A percentile compares a stretch with the other conserved stretches of the same genome.
phyloP scores from a whole-genome alignment of 1,140 invertebrate species.

The Heterodera carotae region DNA sequence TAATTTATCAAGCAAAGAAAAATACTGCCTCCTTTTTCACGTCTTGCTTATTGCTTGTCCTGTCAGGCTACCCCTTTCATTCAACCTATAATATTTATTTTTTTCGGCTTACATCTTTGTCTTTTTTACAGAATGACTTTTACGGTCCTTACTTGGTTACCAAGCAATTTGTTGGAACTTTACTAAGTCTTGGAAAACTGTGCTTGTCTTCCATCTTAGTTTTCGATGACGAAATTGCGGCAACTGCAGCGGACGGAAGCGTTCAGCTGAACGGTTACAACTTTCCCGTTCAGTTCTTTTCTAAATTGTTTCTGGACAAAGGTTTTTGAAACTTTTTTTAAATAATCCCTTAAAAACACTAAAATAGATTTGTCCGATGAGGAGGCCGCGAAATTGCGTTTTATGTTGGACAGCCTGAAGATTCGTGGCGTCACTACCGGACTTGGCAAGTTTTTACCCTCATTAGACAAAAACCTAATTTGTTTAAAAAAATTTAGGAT shows the following conservation, averaged over 20 bases:
- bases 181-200: neutral
- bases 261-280: neutral
- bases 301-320: neutral
- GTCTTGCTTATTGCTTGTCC: no score
- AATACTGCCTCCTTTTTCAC: no score
- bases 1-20: no score
- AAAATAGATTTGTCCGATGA: neutral
- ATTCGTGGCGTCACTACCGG: neutral
- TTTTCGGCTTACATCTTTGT: neutral
- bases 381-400: neutral
- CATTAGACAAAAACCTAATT: neutral
- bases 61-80: no score
- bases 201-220: neutral
- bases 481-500: neutral
- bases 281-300: neutral
- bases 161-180: neutral
- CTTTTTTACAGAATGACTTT: neutral
- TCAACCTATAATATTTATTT: no score
- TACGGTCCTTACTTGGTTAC: neutral
- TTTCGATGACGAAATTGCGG: neutral
- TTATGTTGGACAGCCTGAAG: neutral
- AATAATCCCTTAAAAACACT: neutral
- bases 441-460: neutral
- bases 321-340: neutral
- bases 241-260: neutral